A percentile compares a stretch with the other conserved stretches of the same genome.
Evolutionary conservation across 2,113 vertebrate species (phyloP).

Genomic region (Chlamydotis undulata): DNA sequence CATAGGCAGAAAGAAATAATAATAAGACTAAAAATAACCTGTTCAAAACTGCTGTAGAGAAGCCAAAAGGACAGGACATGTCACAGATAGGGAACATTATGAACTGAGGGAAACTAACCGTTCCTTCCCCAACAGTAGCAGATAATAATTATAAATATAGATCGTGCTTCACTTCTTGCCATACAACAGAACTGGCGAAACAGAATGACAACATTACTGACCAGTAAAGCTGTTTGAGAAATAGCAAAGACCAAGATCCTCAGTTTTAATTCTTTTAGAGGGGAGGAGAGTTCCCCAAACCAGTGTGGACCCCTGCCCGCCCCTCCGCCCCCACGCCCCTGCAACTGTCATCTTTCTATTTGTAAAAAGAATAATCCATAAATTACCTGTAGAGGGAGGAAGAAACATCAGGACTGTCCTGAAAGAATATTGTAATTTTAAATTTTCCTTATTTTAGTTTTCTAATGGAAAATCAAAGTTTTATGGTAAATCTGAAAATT

Average conservation of each 20-base stretch:
- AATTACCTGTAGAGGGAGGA: not conserved
- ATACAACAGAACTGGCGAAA: not conserved
- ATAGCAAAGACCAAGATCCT: not conserved
- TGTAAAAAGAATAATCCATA: not conserved
- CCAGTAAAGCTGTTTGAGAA: not conserved
- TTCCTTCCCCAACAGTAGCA: not conserved
- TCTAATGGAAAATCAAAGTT: not conserved
- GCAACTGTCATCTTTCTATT: not conserved
- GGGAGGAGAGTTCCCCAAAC: not conserved
- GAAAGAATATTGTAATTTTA: not conserved
- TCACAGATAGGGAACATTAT: conserved; percentile 5
- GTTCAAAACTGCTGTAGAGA: not conserved
- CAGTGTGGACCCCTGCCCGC: rapidly evolving
- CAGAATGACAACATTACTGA: not conserved
- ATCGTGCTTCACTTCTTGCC: not conserved
- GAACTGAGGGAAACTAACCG: not conserved
- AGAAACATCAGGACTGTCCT: not conserved
- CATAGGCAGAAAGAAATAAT: conserved; percentile 29
- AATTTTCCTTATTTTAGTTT: not conserved
- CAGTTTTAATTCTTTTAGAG: not conserved
- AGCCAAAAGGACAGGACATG: conserved; percentile 21
- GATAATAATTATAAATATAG: conserved; percentile 32
- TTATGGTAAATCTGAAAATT: not conserved
- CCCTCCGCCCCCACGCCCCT: too few species aligned
- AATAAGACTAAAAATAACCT: conserved; percentile 22